Conservation (phyloP, 1,140 invertebrate genomes). For the Eulimnadia texana region DNA sequence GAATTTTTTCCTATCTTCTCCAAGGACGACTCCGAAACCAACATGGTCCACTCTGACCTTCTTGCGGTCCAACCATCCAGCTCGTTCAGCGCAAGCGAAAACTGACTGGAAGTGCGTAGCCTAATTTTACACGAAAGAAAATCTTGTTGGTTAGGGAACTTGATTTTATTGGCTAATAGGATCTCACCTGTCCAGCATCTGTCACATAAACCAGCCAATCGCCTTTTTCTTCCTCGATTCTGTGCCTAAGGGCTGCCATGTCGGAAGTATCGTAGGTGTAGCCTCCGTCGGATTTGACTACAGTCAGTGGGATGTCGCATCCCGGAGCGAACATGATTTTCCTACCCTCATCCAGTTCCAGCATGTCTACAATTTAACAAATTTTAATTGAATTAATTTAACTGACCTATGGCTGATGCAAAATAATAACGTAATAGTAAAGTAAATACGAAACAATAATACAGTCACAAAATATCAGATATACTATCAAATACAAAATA, state of each 20-base stretch:
- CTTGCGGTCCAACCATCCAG: slow-evolving; percentile 48
- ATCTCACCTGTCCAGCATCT: slow-evolving; percentile 70
- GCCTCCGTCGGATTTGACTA: slow-evolving; percentile 96
- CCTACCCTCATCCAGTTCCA: slow-evolving; percentile 82
- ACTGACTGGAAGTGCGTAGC: slow-evolving; percentile 68
- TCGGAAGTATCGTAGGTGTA: slow-evolving; percentile 99
- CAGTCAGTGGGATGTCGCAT: slow-evolving; percentile 62
- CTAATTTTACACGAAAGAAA: slow-evolving; percentile 25
- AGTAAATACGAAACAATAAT: neutral
- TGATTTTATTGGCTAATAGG: slow-evolving; percentile 7
- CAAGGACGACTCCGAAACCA: slow-evolving; percentile 90
- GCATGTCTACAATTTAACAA: slow-evolving; percentile 28
- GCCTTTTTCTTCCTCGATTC: slow-evolving; percentile 72
- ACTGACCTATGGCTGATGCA: neutral
- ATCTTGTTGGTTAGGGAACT: neutral
- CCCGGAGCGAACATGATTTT: slow-evolving; percentile 74
- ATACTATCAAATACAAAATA: too few relatives aligned
- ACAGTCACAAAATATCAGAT: too few relatives aligned
- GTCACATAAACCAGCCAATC: slow-evolving; percentile 92
- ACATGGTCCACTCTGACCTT: slow-evolving; percentile 71
- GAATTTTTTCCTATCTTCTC: slow-evolving; percentile 98
- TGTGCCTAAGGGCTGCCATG: slow-evolving; percentile 76
- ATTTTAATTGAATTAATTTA: slow-evolving; percentile 5
- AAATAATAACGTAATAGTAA: slow-evolving; percentile 12
- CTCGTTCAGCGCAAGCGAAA: slow-evolving; percentile 49